phyloP scores from a whole-genome alignment of 23 tunicate species.

The Trididemnum nubilum region DNA sequence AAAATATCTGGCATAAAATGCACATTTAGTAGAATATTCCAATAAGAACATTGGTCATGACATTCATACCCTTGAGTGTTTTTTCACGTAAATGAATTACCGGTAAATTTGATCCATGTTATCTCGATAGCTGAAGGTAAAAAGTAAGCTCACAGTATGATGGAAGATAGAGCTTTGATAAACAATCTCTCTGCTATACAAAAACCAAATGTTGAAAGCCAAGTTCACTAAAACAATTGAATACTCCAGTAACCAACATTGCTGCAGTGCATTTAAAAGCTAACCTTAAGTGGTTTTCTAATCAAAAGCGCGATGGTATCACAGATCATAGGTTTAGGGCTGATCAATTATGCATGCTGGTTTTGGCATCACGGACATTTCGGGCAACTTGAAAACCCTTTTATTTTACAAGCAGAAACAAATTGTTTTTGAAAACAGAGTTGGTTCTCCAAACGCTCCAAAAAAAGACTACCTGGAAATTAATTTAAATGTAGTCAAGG shows the following conservation, averaged over 20 bases:
- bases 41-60: neutral
- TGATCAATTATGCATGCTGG: too few species aligned
- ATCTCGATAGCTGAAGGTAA: neutral
- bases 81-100: neutral
- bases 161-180: neutral
- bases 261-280: neutral
- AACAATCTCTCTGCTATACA: neutral
- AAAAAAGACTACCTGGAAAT: too few species aligned
- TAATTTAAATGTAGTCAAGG: too few species aligned
- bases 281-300: neutral
- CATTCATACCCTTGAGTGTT: neutral
- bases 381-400: too few species aligned
- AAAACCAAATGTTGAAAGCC: neutral
- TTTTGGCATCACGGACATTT: too few species aligned
- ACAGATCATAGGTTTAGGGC: too few species aligned
- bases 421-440: too few species aligned
- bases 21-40: neutral
- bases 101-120: too few species aligned
- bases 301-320: too few species aligned
- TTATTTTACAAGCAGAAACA: too few species aligned
- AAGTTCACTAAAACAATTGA: neutral
- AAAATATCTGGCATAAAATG: too few species aligned
- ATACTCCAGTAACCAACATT: neutral
- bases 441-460: too few species aligned
- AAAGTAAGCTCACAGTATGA: neutral